A percentile compares a stretch with the other conserved stretches of the same genome.
phyloP scores from a whole-genome alignment of 1,140 invertebrate species.

The Hetaerina americana region DNA sequence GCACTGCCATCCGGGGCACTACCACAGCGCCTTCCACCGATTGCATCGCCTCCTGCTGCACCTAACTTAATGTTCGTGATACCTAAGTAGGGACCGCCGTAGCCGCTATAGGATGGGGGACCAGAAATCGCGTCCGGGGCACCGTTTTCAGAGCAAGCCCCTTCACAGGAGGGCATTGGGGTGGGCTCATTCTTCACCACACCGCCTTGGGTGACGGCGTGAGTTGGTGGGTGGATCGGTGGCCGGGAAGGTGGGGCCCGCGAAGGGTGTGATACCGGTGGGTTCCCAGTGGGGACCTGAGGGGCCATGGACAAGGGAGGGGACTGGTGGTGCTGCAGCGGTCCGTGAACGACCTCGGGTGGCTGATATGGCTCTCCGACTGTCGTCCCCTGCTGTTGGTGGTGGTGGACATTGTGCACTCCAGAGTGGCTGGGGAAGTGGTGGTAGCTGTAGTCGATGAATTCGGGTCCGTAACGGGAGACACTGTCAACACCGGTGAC shows the following conservation, averaged over 20 bases:
- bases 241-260: not conserved
- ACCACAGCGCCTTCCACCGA: not conserved
- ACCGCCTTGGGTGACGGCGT: not conserved
- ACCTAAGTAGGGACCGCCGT: not conserved
- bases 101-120: not conserved
- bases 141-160: not conserved
- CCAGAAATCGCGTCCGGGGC: not conserved
- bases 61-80: not conserved
- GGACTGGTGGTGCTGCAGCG: constrained; percentile 1
- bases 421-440: not conserved
- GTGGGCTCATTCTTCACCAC: not conserved
- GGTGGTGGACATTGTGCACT: constrained; percentile 14
- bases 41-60: not conserved
- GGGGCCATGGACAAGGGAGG: not conserved
- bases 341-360: not conserved
- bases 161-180: not conserved
- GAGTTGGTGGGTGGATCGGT: not conserved
- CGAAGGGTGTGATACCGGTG: not conserved
- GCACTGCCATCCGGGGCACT: not conserved
- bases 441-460: constrained; percentile 2
- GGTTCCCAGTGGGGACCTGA: not conserved
- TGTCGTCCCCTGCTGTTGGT: constrained; percentile 12
- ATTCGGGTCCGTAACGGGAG: not conserved
- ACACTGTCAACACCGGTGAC: constrained; percentile 14
- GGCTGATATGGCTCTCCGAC: not conserved